Evolutionary conservation across 2,113 vertebrate species (phyloP).

Genomic region (Tauraco erythrolophus): DNA sequence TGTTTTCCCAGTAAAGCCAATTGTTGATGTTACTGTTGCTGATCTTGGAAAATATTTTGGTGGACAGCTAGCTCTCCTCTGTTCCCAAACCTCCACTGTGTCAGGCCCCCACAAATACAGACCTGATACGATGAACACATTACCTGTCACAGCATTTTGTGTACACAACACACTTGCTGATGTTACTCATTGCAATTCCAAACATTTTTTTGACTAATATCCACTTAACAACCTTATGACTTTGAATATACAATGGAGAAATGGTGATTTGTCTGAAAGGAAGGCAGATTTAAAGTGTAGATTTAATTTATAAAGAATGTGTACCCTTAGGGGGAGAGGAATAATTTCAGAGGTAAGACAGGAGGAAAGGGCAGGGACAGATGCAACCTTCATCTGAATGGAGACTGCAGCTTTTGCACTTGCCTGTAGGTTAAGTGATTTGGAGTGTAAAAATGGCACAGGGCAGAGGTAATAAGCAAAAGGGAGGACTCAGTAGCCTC

Average conservation of each 20-base stretch:
- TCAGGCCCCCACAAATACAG: neutral
- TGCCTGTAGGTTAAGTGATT: neutral
- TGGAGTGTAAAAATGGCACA: accelerated
- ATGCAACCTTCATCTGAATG: neutral
- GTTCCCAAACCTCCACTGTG: neutral
- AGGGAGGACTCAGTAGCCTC: neutral
- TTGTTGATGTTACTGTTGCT: neutral
- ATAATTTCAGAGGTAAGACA: neutral
- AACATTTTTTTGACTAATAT: slow-evolving; percentile 7
- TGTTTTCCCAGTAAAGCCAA: slow-evolving; percentile 26
- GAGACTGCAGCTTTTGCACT: neutral
- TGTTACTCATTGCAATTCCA: neutral
- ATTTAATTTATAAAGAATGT: neutral
- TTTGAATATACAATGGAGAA: neutral
- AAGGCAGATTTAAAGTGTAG: neutral
- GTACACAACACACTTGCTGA: neutral
- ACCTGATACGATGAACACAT: neutral
- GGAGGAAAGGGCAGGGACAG: neutral
- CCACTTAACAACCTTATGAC: neutral
- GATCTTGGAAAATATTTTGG: slow-evolving; percentile 26
- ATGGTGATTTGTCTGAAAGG: neutral
- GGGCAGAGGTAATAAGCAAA: neutral
- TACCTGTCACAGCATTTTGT: neutral
- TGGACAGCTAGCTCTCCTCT: neutral
- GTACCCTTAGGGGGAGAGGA: neutral